Base-by-base conservation (phyloP, 2,888 invertebrate species). In the Troides oblongomaculatus region DNA sequence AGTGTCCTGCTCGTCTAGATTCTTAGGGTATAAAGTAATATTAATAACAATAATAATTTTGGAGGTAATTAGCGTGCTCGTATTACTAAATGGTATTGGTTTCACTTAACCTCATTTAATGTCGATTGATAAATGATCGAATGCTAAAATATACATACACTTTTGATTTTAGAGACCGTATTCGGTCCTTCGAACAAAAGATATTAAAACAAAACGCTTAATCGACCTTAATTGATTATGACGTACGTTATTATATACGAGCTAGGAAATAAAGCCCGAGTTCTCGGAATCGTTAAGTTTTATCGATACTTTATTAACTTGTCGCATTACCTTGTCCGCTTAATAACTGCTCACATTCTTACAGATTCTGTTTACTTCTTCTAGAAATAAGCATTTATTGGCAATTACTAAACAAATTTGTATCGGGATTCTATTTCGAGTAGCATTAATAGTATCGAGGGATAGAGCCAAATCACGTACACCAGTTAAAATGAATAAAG, bases 391-490 rank as follows among this genome's bases (percentile, higher is more conserved):
- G 62, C 39, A 64, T 30, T 60, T 66, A 73, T 77, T 73, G 75
- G 73, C 68, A 74, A 71, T 78, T 75, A 57, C 21, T 21, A n/a
- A 74, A 73, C 50, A 50, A 50, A 50, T 14, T 50, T 50, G 4
- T 14, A 77, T 74, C 74, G 72, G 75, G 79, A 80, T 82, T 79
- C 79, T 80, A 83, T 83, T 84, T 84, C 76, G 72, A 76, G 78
- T 73, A 73, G 74, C 77, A 79, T 82, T 80, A 81, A 76, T 50
- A 72, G 62, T n/a, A 76, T 75, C 76, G 73, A 74, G 75, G 74
- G 76, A 66, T 72, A 71, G 75, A 78, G 88, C 86, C 85, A 87
- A 87, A 87, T 85, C 88, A 88, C 89, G 89, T 84, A 82, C 85
- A 77, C 72, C 73, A 79, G 80, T 78, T 83, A 86, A 88, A 90